Conservation (phyloP, 2,113 vertebrate species). For the Ariopsis seemanni region DNA sequence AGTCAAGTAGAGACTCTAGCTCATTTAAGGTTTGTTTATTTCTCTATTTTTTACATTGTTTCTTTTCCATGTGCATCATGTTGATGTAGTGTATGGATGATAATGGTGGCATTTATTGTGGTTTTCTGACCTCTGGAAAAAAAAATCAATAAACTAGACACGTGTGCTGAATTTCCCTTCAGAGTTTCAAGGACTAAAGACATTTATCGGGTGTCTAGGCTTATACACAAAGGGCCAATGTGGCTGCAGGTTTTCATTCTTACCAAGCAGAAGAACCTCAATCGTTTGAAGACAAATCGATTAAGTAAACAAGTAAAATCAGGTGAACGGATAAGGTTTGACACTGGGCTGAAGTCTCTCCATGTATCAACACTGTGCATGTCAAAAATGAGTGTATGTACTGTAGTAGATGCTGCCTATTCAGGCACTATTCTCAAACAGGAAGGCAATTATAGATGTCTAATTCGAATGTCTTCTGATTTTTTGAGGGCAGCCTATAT, state of each 20-base stretch:
- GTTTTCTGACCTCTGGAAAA: conserved; percentile 65
- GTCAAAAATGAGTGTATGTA: conserved; percentile 52
- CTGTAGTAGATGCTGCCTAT: not conserved
- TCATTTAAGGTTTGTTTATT: conserved; percentile 64
- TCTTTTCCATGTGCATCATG: conserved; percentile 63
- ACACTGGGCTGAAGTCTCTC: not conserved
- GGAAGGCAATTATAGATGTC: not conserved
- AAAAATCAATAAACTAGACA: conserved; percentile 73
- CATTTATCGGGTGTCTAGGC: conserved; percentile 31
- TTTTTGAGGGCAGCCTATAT: not conserved
- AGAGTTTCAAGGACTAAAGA: conserved; percentile 51
- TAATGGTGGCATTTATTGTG: conserved; percentile 74
- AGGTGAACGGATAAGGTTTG: not conserved
- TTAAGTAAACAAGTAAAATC: not conserved
- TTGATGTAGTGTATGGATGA: conserved; percentile 74
- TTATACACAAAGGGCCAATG: not conserved
- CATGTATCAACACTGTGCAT: conserved; percentile 29
- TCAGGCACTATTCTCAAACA: not conserved
- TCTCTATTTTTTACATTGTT: conserved; percentile 57
- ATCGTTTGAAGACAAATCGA: not conserved
- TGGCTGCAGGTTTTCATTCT: conserved; percentile 12
- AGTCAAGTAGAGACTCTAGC: conserved; percentile 70
- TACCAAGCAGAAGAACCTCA: not conserved
- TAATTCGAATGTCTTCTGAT: not conserved
- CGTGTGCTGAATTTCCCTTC: conserved; percentile 57